A percentile compares a stretch with the other conserved stretches of the same genome.
phyloP scores from a whole-genome alignment of 2,797 vertebrate species.

The Channa striata region DNA sequence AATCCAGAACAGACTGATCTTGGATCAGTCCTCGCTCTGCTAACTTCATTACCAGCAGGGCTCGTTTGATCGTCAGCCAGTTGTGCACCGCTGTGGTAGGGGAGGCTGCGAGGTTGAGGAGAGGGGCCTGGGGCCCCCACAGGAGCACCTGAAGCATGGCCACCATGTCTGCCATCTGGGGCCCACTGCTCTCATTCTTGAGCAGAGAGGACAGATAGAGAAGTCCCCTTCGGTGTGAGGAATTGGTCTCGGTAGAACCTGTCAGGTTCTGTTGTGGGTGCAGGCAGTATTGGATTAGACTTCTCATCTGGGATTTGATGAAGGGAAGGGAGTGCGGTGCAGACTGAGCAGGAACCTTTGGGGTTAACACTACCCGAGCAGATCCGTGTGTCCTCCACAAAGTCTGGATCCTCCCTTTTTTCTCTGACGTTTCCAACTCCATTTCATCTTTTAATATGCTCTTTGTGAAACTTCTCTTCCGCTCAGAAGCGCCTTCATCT shows the following conservation, averaged over 20 bases:
- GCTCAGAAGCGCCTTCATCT: neutral
- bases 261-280: conserved; percentile 39
- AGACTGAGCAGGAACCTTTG: conserved; percentile 20
- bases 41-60: conserved; percentile 85
- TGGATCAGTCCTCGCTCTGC: conserved; percentile 74
- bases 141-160: conserved; percentile 85
- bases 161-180: conserved; percentile 62
- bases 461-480: conserved; percentile 7
- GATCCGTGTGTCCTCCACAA: conserved; percentile 70
- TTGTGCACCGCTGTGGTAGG: conserved; percentile 58
- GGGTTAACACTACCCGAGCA: conserved; percentile 81
- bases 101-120: conserved; percentile 57
- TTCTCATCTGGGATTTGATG: conserved; percentile 76
- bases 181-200: conserved; percentile 52
- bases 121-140: conserved; percentile 84
- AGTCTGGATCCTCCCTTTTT: conserved; percentile 43
- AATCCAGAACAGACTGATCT: conserved; percentile 58
- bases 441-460: conserved; percentile 4
- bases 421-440: neutral
- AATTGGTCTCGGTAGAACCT: conserved; percentile 36
- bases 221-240: conserved; percentile 78
- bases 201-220: conserved; percentile 75
- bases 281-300: conserved; percentile 80
- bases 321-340: neutral
- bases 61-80: conserved; percentile 84